Base-by-base conservation (phyloP, 1,140 invertebrate genomes). In the Drosophila pseudoobscura region DNA sequence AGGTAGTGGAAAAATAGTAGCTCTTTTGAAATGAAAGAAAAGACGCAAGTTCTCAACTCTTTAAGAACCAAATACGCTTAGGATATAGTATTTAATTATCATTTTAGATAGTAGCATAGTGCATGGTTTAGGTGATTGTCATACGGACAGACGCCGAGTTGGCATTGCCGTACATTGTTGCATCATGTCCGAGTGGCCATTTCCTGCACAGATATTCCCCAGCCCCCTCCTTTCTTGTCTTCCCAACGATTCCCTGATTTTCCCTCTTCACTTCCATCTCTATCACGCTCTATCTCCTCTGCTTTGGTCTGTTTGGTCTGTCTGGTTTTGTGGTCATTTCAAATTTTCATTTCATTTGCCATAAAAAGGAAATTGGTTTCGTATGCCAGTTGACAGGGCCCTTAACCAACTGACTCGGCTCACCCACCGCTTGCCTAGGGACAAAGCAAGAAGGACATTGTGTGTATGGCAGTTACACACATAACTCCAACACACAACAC, bases 321-420 rank as follows among this genome's bases (percentile, higher is more conserved):
- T 50, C 39, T 46, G 43, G 77, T 83, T 83, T 83, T 87, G 83
- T 87, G 82, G 82, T 87, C 82, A 87, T 87, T 87, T 87, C 83
- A 87, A 87, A 88, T 87, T 87, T 87, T 87, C 82, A 87, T 87
- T 87, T 87, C 82, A 88, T 88, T 87, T 87, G 83, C 83, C 82
- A 88, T 87, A 87, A 87, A 87, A 87, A 87, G 82, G 82, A 87
- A 87, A 87, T 87, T 87, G 82, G 82, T 88, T 87, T 87, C 66
- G 83, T 88, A 78, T 85, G 82, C 78, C 75, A 76, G 79, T 84
- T 83, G 75, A 61, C 77, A 65, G 61, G 65, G 63, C 57, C 73
- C 60, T 72, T 56, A 31, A 35, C 55, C 66, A 66, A 39, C 35
- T 13, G 35, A 13, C 35, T 39, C 35, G 35, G 35, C 11, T 5